Evolutionary conservation across 2,113 vertebrate species (phyloP).

Genomic region (Crotalus helleri): DNA sequence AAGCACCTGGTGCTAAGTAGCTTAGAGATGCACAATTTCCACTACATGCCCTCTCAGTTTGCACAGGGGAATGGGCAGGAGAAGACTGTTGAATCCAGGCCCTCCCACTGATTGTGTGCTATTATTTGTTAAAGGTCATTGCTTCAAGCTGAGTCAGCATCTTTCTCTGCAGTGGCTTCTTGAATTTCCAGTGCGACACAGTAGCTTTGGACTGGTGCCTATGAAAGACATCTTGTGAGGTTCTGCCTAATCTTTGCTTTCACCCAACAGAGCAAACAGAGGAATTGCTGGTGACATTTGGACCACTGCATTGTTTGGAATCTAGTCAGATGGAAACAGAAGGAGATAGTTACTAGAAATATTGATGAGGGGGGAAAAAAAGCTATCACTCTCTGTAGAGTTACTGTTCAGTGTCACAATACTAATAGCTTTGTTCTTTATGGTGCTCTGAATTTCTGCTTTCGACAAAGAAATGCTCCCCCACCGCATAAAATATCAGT

Average conservation of each 20-base stretch:
- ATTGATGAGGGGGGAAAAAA: neutral
- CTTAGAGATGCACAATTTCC: neutral
- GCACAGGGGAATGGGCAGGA: neutral
- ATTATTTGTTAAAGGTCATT: conserved; percentile 31
- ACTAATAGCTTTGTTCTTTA: neutral
- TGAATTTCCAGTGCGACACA: conserved; percentile 48
- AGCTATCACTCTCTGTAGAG: neutral
- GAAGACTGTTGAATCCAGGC: neutral
- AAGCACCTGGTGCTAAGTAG: neutral
- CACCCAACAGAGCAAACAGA: neutral
- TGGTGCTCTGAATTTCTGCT: neutral
- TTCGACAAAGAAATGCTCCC: neutral
- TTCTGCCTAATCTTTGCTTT: neutral
- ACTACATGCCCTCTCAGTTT: neutral
- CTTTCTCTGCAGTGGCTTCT: conserved; percentile 38
- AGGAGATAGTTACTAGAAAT: conserved; percentile 7
- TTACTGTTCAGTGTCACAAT: neutral
- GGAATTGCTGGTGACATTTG: neutral
- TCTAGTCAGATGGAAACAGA: neutral
- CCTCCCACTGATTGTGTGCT: neutral
- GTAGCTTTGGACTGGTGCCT: neutral
- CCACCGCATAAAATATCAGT: neutral
- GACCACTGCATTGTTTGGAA: neutral
- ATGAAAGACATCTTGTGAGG: neutral
- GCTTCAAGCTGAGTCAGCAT: accelerated